phyloP scores from a whole-genome alignment of 1,140 invertebrate genomes.

The Leucophenga varia region DNA sequence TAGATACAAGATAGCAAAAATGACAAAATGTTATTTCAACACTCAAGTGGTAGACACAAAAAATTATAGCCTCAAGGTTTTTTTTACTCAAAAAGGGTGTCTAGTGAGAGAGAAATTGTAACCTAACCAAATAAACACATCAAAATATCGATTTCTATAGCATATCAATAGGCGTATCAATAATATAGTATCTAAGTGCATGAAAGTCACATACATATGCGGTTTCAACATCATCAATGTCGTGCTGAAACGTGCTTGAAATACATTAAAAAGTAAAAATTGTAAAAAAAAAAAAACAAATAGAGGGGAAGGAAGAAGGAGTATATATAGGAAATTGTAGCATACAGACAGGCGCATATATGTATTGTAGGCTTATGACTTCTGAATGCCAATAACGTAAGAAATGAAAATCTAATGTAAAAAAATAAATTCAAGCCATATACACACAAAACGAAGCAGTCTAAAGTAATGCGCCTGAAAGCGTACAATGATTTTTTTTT shows the following conservation, averaged over 20 bases:
- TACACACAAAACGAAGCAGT: too few relatives aligned
- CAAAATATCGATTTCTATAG: neutral
- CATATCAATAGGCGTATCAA: slow-evolving; percentile 50
- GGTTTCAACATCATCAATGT: neutral
- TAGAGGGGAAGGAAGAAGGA: too few relatives aligned
- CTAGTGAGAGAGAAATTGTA: too few relatives aligned
- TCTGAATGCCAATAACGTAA: too few relatives aligned
- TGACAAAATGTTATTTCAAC: slow-evolving; percentile 6
- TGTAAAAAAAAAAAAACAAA: too few relatives aligned
- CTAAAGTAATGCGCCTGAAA: neutral
- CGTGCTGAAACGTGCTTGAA: slow-evolving; percentile 46
- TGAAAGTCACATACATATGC: neutral
- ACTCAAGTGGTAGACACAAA: neutral
- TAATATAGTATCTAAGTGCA: slow-evolving; percentile 14
- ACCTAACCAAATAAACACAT: neutral
- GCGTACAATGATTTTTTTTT: too few relatives aligned
- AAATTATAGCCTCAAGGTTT: neutral
- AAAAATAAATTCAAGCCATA: too few relatives aligned
- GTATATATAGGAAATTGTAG: too few relatives aligned
- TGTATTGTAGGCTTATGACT: too few relatives aligned
- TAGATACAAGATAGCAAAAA: too few relatives aligned
- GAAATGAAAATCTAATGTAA: too few relatives aligned
- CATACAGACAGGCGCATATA: too few relatives aligned
- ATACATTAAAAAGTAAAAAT: slow-evolving; percentile 54
- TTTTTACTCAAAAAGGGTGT: neutral